Evolutionary conservation across 2,888 invertebrate genomes (phyloP), one percentile per base, ranked within the genome.

Genomic region (Platerodrilus igneus): DNA sequence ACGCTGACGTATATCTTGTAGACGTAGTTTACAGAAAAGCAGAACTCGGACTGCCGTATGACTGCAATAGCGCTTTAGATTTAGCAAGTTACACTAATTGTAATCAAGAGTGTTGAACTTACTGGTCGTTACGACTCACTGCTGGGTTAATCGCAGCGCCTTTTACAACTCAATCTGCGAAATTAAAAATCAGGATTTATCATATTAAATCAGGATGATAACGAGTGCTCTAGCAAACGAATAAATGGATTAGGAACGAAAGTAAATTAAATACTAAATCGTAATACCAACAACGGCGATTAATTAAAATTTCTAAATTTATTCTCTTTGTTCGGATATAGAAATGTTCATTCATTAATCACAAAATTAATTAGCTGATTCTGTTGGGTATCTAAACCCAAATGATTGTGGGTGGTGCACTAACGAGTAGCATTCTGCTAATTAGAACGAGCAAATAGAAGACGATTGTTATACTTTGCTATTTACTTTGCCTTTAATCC

Each of bases 391-490:
- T 48, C 33, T 47, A 36, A 46, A 49, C 47, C 48, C 41, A 40
- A 45, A 48, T 49, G 46, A 39, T 40, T 37, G 44, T 38, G 42
- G 42, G 45, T 26, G 45, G 37, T 41, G 50, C 48, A 48, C 52
- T 56, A 56, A 56, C 56, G 56, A 56, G 56, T 50, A 53, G 47
- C 54, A 53, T 54, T 56, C 52, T 47, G 51, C 54, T 56, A 56
- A 56, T 56, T 56, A 52, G 55, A 50, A 51, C 51, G 50, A 53
- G 52, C 56, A 55, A 56, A 56, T 53, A 53, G 40, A 53, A 51
- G 53, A 51, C 53, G 50, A 49, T 48, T 43, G 53, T 50, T 52
- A 50, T 50, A 51, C 48, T 50, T 50, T 47, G 37, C 36, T 51
- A 50, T 48, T 47, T 50, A 37, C 48, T 47, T 43, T 45, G 40